phyloP scores from a whole-genome alignment of 2,888 invertebrate genomes.

The Resseliella maxima region DNA sequence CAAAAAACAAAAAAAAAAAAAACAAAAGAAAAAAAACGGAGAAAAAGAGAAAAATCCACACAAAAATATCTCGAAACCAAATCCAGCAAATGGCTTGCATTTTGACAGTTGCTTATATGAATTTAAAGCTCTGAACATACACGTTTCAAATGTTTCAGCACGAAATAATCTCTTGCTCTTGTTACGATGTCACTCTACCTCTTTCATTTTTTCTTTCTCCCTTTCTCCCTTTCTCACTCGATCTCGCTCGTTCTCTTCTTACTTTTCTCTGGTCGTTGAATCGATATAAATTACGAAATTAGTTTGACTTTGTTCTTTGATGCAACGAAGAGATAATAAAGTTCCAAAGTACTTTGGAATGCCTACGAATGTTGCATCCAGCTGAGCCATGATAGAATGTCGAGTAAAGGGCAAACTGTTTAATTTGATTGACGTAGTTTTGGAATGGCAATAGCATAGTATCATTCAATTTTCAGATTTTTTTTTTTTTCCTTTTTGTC shows the following conservation, averaged over 20 bases:
- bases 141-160: background rate
- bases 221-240: background rate
- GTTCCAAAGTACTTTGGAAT: background rate
- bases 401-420: slow-evolving; percentile 2
- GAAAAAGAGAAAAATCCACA: no score
- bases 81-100: background rate
- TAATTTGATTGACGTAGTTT: slow-evolving; percentile 34
- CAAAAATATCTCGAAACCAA: background rate
- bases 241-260: no score
- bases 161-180: background rate
- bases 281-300: slow-evolving; percentile 21
- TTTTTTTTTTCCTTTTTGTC: background rate
- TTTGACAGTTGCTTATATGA: slow-evolving; percentile 11
- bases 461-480: slow-evolving; percentile 5
- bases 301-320: slow-evolving; percentile 32
- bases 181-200: background rate
- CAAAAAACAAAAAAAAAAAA: no score
- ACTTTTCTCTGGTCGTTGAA: background rate
- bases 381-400: background rate
- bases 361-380: slow-evolving; percentile 1
- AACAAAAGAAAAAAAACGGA: no score
- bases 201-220: background rate
- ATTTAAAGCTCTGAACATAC: background rate
- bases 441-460: background rate
- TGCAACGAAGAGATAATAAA: background rate